These are phyloP conservation scores for Acanthacorydalis orientalis DNA, from an alignment of 2,888 invertebrate species.

Conservation along the genomic window DNA sequence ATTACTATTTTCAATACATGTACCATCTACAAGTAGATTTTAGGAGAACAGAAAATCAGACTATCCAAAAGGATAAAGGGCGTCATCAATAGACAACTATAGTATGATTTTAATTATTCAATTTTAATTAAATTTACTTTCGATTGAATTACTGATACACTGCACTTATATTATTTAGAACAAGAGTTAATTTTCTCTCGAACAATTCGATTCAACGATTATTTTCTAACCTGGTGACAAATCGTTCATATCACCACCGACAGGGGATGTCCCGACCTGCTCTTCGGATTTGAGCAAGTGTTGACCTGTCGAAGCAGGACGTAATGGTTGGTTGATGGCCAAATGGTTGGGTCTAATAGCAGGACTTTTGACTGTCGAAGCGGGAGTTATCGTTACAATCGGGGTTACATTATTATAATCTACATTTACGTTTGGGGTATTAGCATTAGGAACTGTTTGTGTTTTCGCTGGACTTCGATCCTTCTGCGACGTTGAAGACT, in stretches of 20 bases:
- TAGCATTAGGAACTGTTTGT: background rate
- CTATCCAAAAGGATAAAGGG: too few relatives aligned
- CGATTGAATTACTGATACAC: too few relatives aligned
- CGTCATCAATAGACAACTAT: too few relatives aligned
- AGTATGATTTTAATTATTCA: too few relatives aligned
- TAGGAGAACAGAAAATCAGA: too few relatives aligned
- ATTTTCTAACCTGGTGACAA: slow-evolving; percentile 17
- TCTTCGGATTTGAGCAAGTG: slow-evolving; percentile 15
- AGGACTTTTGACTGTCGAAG: slow-evolving; percentile 12
- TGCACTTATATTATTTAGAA: background rate
- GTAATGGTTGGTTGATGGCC: slow-evolving; percentile 21
- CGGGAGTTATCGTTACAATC: slow-evolving; percentile 20
- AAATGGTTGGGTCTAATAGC: slow-evolving; percentile 21
- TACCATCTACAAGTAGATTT: too few relatives aligned
- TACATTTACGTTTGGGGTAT: slow-evolving; percentile 9
- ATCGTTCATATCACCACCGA: slow-evolving; percentile 2
- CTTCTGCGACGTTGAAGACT: background rate
- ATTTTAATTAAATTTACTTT: too few relatives aligned
- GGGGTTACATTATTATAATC: background rate
- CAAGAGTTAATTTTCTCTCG: slow-evolving; percentile 1
- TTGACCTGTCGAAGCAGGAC: slow-evolving; percentile 20
- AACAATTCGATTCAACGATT: background rate
- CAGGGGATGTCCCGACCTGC: slow-evolving; percentile 11
- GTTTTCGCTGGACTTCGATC: background rate
- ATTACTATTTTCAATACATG: too few relatives aligned